Evolutionary conservation across 2,888 invertebrate genomes (phyloP), one percentile per base, ranked within the genome.

Genomic region (Ophion slaviceki): DNA sequence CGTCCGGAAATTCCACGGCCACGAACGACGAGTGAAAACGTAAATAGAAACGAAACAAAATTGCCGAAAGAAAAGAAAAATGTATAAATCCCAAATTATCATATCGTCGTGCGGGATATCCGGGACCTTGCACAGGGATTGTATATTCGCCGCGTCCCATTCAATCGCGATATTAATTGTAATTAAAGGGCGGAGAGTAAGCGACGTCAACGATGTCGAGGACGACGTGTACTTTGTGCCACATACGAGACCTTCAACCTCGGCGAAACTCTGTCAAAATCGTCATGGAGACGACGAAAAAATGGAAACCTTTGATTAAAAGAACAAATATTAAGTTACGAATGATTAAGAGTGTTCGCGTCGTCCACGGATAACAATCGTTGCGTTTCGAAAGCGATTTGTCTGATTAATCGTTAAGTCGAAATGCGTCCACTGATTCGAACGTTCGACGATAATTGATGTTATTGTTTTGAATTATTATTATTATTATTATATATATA

Each of bases 371-470:
- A 87, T 87, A 86, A 86, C 86, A 85, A 90, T 87, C 86, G 86
- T 90, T 89, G 88, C 87, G 88, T 91, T 91, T 88, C 89, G 85
- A 87, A 90, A 92, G 90, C 91, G 89, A 90, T 89, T 90, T 89
- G 90, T 92, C 90, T 91, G 91, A 90, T 90, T 90, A 90, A 91
- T 89, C 89, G 88, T 90, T 90, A 92, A 90, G 86, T 84, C 72
- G 83, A 87, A 88, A 88, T 88, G 88, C 86, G 89, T 91, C 91
- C 88, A 89, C 90, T 88, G 88, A 90, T 92, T 93, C 92, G 93
- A 92, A 90, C 93, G 92, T 90, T 92, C 92, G 93, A 93, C 92
- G 92, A 93, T 90, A 88, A 83, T 68, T n/a, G 71, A 74, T 80
- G 76, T 82, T 67, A 79, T 82, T 68, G 45, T 74, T 72, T 81